Base-by-base conservation (phyloP, 1,140 invertebrate genomes). In the Diorhabda elongata region DNA sequence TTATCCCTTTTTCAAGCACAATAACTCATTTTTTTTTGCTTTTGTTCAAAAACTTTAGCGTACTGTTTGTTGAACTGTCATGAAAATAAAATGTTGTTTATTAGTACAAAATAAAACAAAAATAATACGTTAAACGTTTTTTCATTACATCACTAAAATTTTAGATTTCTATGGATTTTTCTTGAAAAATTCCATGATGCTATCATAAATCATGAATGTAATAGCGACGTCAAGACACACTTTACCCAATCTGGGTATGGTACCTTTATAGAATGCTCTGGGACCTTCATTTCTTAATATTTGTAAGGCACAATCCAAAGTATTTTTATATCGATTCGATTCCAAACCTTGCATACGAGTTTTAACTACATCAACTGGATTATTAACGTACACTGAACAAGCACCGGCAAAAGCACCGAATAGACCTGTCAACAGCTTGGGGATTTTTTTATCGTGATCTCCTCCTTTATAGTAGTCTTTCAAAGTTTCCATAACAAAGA, bases 281-380 rank as follows among this genome's bases (percentile, higher is more conserved):
- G 93, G 89, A 45, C 98, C 98, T 84, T 99, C 98, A 66, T 98
- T 87, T 78, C 90, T 93, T 87, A 94, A 93, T 60, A 98, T 96
- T 84, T 96, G 86, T 56, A 93, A 73, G 60, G 92, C 90, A 83
- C 98, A 99, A 81, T 99, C 95, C 76, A 91, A 83, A 3, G 96
- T 99, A 79, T 89, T 95, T 82, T 96, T 98, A 82, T 99, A 99
- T 78, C 97, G 98, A 8, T 89, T 79, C 0, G 97, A 95, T 82
- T 99, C 97, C 9, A 99, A 83, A 43, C 97, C 96, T 89, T 99
- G 98, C 97, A 99, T 98, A 76, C 98, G 86, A n/a, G 98, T 99
- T 85, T 99, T 99, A 2, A 99, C 91, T 3, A 99, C 98, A 84
- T 99, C 98, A 74, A 99, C 88, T 2, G 97, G 97, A 43, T 96